Percentiles rank a stretch among this genome's conserved stretches.
Conservation (phyloP, 2,797 vertebrate species). For the Gouania willdenowi region DNA sequence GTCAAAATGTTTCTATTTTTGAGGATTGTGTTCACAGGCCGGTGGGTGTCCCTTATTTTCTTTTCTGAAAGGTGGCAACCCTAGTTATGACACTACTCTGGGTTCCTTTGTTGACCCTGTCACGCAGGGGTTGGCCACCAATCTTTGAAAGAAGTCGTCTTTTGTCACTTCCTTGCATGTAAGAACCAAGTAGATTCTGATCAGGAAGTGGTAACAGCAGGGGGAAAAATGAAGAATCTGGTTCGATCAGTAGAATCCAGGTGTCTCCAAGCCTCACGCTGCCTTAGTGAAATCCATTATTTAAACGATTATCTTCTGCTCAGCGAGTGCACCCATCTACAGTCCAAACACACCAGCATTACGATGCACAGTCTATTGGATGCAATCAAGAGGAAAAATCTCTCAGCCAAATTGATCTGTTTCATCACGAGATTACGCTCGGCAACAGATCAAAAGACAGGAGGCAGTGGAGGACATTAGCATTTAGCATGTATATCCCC, state of each 20-base stretch:
- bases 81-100: too few relatives aligned
- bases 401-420: slow-evolving; percentile 48
- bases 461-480: slow-evolving; percentile 9
- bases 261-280: slow-evolving; percentile 19
- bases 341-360: slow-evolving; percentile 12
- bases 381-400: slow-evolving; percentile 40
- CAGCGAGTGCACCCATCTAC: not conserved
- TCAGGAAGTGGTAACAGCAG: slow-evolving; percentile 7
- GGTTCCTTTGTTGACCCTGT: too few relatives aligned
- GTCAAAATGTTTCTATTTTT: too few relatives aligned
- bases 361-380: slow-evolving; percentile 33
- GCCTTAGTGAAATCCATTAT: slow-evolving; percentile 53
- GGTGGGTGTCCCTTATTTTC: too few relatives aligned
- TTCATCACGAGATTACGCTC: slow-evolving; percentile 44
- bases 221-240: slow-evolving; percentile 2
- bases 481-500: slow-evolving; percentile 24
- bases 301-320: slow-evolving; percentile 57
- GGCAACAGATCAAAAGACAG: slow-evolving; percentile 28
- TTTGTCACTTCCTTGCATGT: too few relatives aligned
- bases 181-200: too few relatives aligned
- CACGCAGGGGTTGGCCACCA: too few relatives aligned
- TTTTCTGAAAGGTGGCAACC: too few relatives aligned
- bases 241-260: slow-evolving; percentile 15
- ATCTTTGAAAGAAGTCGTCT: too few relatives aligned
- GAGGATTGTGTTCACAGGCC: too few relatives aligned